Evolutionary conservation across 2,797 vertebrate genomes (phyloP), one percentile per base, ranked within the genome.

Genomic region (Arrhamphus sclerolepis): DNA sequence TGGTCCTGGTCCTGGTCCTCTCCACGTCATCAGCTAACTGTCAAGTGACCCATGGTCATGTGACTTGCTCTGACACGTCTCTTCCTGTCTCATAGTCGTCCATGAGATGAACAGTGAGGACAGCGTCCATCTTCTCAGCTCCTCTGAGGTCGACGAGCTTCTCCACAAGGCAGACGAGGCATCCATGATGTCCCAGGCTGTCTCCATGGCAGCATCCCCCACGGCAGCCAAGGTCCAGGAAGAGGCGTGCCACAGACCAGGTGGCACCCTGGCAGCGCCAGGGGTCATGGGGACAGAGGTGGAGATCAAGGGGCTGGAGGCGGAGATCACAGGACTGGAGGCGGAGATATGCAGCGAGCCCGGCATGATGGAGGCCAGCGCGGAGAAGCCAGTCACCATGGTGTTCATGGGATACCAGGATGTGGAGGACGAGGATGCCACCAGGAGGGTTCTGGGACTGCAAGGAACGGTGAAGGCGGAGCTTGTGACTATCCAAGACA

Each of bases 371-470:
- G 92, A 93, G 48, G 88, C 94, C 0, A 94, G 94, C 47, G 82
- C 83, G 0, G 94, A 96, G 46, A 92, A 95, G 22, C 96, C 96
- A 0, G 93, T 98, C 70, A 98, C 96, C 75, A 97, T 98, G 97
- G 95, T 97, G 83, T 98, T 98, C 82, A 97, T 97, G 95, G 97
- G 97, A 8, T 98, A 97, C 87, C 96, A 97, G 91, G 94, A 88
- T 0, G 97, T 98, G 67, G 96, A 97, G 83, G 96, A 97, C 0
- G 94, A 95, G 81, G 90, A 93, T 0, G 93, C 98, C 80, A 96
- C 95, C 76, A 94, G 94, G 91, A 96, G 92, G 77, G 95, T 96
- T 0, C 87, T 98, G 72, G 96, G 96, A 6, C 78, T 96, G 43
- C 94, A 96, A 72, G 96, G 95, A n/a, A 94, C 94, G 1, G 93